Base-by-base conservation (phyloP, 1,140 invertebrate genomes). In the Cydia pomonella region DNA sequence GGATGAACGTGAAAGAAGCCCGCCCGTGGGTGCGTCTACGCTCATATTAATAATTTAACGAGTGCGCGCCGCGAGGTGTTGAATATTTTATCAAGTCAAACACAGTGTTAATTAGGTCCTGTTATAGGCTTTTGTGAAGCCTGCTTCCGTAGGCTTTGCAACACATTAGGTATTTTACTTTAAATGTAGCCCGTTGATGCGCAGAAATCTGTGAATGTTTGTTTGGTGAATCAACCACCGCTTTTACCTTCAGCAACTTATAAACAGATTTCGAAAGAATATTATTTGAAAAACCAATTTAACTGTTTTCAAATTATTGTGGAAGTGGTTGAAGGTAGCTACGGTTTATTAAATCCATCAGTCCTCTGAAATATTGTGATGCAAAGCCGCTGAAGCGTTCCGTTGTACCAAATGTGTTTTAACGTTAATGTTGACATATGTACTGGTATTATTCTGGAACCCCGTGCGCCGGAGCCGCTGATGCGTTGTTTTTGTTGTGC, bases 51-150 rank as follows among this genome's bases (percentile, higher is more conserved):
- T 63, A 63, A 27, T 63, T 63, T 63, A 2, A 25, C 21, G 59
- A 50, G 59, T 27, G 10, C 21, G 59, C 59, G 25, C 21, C 13
- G 21, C 59, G 16, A 6, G 10, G 41, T 10, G 23, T 16, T 63
- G 59, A 63, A 63, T 63, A 63, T 63, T 63, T 23, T 10, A 63
- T 13, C 59, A 59, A 23, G 21, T 23, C 59, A 27, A 63, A 63
- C 59, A 63, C 25, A 12, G 59, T 63, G 59, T 25, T 63, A 63
- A 71, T 71, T 71, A 18, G 41, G 16, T 71, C 66, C 25, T 10
- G 66, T 69, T 33, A n/a, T 21, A 71, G 66, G 66, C 47, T 50
- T 50, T 29, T 44, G 38, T 21, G 6, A 71, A 38, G 9, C 25
- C 29, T 71, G n/a, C 16, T 63, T 12, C 59, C 27, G 9, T 23